These are phyloP conservation scores for Ligdia adustata DNA, from an alignment of 2,888 invertebrate genomes.

Conservation along the genomic window DNA sequence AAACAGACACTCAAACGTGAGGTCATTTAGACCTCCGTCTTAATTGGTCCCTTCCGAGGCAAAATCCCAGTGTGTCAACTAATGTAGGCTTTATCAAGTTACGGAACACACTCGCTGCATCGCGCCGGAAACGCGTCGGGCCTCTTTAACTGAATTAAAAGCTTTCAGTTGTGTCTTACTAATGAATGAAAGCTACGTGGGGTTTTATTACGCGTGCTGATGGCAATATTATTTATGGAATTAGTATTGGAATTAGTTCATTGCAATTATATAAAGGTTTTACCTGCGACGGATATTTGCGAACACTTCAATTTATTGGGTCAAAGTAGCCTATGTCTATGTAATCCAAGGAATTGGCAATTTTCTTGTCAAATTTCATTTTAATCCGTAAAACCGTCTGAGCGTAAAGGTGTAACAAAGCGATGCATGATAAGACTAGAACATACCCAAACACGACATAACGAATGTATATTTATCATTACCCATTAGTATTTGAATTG, in stretches of 20 bases:
- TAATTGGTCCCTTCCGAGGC: constrained; percentile 20
- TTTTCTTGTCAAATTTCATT: too few species aligned
- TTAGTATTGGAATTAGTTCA: background rate
- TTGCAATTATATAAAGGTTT: background rate
- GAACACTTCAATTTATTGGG: background rate
- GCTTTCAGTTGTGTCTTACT: constrained; percentile 69
- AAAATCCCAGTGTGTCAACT: constrained; percentile 22
- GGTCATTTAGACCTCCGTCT: constrained; percentile 1
- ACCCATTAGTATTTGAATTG: too few species aligned
- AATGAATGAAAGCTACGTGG: constrained; percentile 59
- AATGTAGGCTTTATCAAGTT: constrained; percentile 25
- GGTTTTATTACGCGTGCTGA: constrained; percentile 43
- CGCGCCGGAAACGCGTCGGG: constrained; percentile 41
- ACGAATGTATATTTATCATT: too few species aligned
- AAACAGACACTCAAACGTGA: constrained; percentile 10
- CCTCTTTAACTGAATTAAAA: constrained; percentile 74
- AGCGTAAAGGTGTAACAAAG: too few species aligned
- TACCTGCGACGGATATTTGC: background rate
- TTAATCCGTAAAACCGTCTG: too few species aligned
- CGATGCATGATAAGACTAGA: too few species aligned
- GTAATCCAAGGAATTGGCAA: too few species aligned
- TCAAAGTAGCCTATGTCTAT: background rate
- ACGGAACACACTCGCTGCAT: constrained; percentile 27
- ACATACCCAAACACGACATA: too few species aligned
- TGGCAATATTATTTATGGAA: constrained; percentile 13